Evolutionary conservation across 2,888 invertebrate genomes (phyloP), one percentile per base, ranked within the genome.

Genomic region (Sphaeridia pumilis): DNA sequence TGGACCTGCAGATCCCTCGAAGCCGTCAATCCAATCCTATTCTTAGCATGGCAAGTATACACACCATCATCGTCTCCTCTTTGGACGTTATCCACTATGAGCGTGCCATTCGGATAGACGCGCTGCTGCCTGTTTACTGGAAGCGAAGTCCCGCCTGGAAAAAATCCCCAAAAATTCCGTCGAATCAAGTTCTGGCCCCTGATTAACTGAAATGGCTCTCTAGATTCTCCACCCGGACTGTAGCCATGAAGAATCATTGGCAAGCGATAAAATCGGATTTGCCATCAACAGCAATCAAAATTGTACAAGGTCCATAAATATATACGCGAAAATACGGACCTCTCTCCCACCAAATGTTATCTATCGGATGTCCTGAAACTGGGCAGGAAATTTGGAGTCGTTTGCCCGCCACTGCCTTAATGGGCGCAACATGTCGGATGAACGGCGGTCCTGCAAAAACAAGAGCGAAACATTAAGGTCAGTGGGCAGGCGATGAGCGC

Each of bases 41-140:
- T 89, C 59, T 82, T 80, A 0, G 90, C 92, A 66, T 85, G 85
- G 70, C 92, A 93, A 45, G 86, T 87, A 73, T 92, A 92, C 12
- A 84, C 83, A 49, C 90, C 90, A 10, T 85, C 86, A 70, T 92
- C 90, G 67, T 85, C 85, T 45, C 78, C 78, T 48, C 86, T 78
- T 70, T 88, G 88, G 46, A 90, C 84, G 68, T 84, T 85, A 68
- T 85, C 84, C 54, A 93, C 84, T 53, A 85, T 80, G 60, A 93
- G 74, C 10, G 88, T 88, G 34, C 90, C 90, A 69, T 90, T 88
- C 26, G 82, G 77, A 66, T 86, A 87, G 60, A 87, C 86, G 63
- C 84, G 80, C 71, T 92, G 90, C 50, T 89, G 78, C 62, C 89
- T 78, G 72, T 87, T 90, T 58, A 87, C 78, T 4, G 90, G 92